phyloP scores from a whole-genome alignment of 2,888 invertebrate genomes.

The Cryptophagus acutangulus region DNA sequence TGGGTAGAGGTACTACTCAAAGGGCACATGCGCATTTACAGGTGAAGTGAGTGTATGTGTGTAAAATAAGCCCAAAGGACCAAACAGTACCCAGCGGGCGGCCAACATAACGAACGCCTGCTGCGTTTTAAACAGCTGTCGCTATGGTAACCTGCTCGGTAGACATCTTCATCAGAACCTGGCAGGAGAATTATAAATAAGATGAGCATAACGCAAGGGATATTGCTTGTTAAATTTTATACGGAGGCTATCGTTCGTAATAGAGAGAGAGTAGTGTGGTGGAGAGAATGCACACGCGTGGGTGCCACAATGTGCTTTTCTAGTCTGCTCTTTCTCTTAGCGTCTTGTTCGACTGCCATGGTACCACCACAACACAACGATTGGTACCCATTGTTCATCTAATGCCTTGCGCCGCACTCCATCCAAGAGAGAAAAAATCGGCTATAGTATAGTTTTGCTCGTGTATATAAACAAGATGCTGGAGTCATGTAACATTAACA shows the following conservation, averaged over 20 bases:
- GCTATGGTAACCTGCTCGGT: conserved; percentile 42
- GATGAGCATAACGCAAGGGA: conserved; percentile 40
- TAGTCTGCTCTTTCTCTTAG: conserved; percentile 13
- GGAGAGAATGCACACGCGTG: conserved; percentile 22
- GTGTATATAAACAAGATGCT: too few species aligned
- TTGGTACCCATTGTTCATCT: too few species aligned
- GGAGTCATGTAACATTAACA: too few species aligned
- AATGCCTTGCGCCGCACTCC: too few species aligned
- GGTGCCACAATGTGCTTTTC: conserved; percentile 20
- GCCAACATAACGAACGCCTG: conserved; percentile 40
- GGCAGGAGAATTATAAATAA: conserved; percentile 44
- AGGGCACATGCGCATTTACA: neutral
- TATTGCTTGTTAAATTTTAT: conserved; percentile 39
- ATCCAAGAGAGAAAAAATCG: too few species aligned
- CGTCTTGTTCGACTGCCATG: too few species aligned
- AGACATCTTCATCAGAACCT: conserved; percentile 46
- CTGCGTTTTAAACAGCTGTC: conserved; percentile 40
- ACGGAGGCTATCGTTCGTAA: conserved; percentile 21
- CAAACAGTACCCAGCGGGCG: conserved; percentile 36
- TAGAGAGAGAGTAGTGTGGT: too few species aligned
- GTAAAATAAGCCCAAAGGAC: conserved; percentile 1
- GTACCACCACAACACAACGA: too few species aligned
- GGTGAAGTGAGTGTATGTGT: neutral
- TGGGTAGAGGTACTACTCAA: neutral
- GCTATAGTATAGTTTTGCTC: too few species aligned